Evolutionary conservation across 1,140 invertebrate species (phyloP).

Genomic region (Amyelois transitella): DNA sequence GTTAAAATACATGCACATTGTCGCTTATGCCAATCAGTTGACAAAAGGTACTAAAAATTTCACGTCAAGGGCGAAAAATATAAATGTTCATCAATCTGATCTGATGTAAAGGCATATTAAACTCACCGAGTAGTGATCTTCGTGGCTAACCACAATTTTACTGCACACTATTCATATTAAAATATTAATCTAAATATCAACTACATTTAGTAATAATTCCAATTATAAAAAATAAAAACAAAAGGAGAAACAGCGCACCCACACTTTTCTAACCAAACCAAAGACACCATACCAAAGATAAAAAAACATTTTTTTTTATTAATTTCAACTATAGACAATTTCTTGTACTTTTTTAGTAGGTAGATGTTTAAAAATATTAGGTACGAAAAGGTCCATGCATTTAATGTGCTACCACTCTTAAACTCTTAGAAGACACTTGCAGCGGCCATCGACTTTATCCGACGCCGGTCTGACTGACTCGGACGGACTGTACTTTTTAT

Average conservation of each 20-base stretch:
- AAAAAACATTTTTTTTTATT: too few relatives aligned
- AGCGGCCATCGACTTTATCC: too few relatives aligned
- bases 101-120: background rate
- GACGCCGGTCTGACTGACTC: too few relatives aligned
- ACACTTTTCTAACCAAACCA: conserved; percentile 32
- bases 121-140: background rate
- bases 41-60: conserved; percentile 4
- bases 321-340: too few relatives aligned
- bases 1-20: background rate
- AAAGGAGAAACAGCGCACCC: conserved; percentile 32
- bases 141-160: background rate
- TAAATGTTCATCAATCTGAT: conserved; percentile 5
- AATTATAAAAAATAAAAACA: conserved; percentile 26
- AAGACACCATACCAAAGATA: too few relatives aligned
- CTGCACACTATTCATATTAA: background rate
- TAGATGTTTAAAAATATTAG: too few relatives aligned
- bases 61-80: conserved; percentile 23
- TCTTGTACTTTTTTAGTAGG: too few relatives aligned
- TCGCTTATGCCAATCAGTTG: background rate
- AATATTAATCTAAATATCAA: background rate
- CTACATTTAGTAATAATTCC: background rate
- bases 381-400: too few relatives aligned
- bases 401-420: too few relatives aligned
- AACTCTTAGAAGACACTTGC: too few relatives aligned
- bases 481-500: too few relatives aligned